Evolutionary conservation across 1,140 invertebrate genomes (phyloP), one percentile per base, ranked within the genome.

Genomic region (Rhagoletis pomonella): DNA sequence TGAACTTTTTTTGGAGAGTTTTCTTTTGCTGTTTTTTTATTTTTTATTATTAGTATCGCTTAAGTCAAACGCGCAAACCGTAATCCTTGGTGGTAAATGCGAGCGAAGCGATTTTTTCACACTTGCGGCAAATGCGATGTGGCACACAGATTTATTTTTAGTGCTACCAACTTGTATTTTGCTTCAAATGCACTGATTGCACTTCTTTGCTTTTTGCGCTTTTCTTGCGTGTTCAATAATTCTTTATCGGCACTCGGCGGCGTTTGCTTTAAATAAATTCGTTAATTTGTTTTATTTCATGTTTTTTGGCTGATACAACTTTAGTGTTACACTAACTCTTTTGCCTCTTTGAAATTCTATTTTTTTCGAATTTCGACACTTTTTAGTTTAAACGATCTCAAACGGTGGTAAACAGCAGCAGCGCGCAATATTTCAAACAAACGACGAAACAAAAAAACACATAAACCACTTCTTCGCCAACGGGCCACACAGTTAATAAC

Each of bases 21-120:
- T 87, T 14, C 5, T 55, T 87, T 87, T 29, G 29, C 29, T 29
- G 29, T 29, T 29, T 88, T 89, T 6, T 86, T 85, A 69, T 77
- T 81, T 81, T 29, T 29, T 29, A 29, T 88, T 19, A 84, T 58
- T 87, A 12, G 50, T 69, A 87, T 89, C 77, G 77, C 84, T 88
- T 89, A 87, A 87, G 67, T 87, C 50, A 87, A 55, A 86, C 47
- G 60, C 59, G 73, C 42, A 88, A 67, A 88, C 87, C 91, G 89
- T 92, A 92, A 92, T 92, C 91, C 91, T 91, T 89, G 87, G 88
- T 29, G 86, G 88, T 84, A 77, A 77, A 59, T 60, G 88, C 59
- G 67, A 50, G 44, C 65, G 42, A 77, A 73, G 69, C 88, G 39
- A 88, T 44, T 88, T 62, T 87, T 87, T 81, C 84, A 73, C 87